A percentile compares a stretch with the other conserved stretches of the same genome.
These are phyloP conservation scores for Clarias batrachus DNA, from an alignment of 2,113 vertebrate species.

Conservation along the genomic window DNA sequence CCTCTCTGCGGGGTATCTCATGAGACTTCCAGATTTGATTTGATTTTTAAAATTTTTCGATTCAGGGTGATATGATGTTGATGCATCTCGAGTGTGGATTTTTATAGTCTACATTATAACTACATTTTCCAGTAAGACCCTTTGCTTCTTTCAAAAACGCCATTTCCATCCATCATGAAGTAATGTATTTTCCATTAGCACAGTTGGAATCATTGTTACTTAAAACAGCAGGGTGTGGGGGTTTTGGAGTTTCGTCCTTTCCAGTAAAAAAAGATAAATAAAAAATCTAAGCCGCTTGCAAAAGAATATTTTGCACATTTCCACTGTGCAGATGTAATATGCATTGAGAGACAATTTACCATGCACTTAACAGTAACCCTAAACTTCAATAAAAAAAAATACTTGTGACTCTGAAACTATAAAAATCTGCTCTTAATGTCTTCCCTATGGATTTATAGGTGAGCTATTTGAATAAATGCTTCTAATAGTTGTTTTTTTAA, in stretches of 20 bases:
- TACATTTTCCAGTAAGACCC: conserved; percentile 10
- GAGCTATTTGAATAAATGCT: neutral
- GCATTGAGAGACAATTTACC: neutral
- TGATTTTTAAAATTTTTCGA: neutral
- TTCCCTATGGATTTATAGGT: neutral
- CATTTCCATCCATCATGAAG: conserved; percentile 5
- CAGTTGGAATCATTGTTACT: neutral
- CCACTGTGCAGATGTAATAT: neutral
- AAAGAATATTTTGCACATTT: neutral
- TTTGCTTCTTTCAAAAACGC: neutral
- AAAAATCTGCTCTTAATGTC: neutral
- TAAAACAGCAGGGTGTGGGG: conserved; percentile 14
- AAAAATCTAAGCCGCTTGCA: neutral
- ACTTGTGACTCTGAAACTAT: neutral
- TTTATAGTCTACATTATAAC: conserved; percentile 16
- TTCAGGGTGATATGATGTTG: conserved; percentile 1
- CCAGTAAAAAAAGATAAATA: neutral
- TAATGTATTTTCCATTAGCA: conserved; percentile 11
- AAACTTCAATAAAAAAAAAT: neutral
- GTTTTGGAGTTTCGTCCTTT: neutral
- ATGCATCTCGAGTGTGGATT: neutral
- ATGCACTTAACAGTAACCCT: neutral
- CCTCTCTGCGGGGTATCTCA: neutral
- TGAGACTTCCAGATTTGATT: neutral
- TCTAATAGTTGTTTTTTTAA: neutral